Evolutionary conservation across 2,113 vertebrate genomes (phyloP).

Genomic region (Gymnarchus niloticus): DNA sequence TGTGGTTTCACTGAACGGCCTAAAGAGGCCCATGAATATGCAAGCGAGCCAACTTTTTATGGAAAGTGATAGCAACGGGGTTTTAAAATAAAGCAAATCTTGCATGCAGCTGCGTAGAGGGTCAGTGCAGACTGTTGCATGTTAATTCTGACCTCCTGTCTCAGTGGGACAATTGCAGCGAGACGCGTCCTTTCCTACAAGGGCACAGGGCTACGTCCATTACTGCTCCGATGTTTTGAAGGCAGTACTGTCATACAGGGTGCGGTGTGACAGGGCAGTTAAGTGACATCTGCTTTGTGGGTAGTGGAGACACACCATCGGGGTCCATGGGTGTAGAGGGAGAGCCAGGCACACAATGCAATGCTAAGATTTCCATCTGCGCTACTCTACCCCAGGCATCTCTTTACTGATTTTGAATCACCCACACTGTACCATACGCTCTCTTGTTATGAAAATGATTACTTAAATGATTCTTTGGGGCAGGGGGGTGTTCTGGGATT

Average conservation of each 20-base stretch:
- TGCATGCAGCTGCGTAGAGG: conserved; percentile 1
- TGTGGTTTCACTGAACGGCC: background rate
- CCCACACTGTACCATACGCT: background rate
- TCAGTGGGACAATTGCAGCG: background rate
- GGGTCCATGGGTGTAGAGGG: background rate
- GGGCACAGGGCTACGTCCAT: conserved; percentile 3
- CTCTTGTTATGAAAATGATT: background rate
- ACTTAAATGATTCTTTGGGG: background rate
- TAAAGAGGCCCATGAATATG: background rate
- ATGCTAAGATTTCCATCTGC: too few species aligned
- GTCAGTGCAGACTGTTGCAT: background rate
- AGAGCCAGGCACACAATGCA: background rate
- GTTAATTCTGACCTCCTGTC: conserved; percentile 14
- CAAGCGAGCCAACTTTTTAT: background rate
- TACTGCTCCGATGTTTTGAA: background rate
- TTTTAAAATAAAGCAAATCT: background rate
- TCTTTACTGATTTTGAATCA: background rate
- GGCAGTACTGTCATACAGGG: background rate
- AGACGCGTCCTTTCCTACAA: background rate
- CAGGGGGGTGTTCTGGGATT: background rate
- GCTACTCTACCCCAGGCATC: background rate
- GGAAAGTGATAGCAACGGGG: background rate
- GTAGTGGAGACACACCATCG: background rate
- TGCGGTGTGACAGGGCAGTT: background rate
- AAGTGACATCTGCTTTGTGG: background rate